A percentile compares a stretch with the other conserved stretches of the same genome.
These are phyloP conservation scores for Aproaerema taeniolella DNA, from an alignment of 2,888 invertebrate genomes.

Conservation along the genomic window DNA sequence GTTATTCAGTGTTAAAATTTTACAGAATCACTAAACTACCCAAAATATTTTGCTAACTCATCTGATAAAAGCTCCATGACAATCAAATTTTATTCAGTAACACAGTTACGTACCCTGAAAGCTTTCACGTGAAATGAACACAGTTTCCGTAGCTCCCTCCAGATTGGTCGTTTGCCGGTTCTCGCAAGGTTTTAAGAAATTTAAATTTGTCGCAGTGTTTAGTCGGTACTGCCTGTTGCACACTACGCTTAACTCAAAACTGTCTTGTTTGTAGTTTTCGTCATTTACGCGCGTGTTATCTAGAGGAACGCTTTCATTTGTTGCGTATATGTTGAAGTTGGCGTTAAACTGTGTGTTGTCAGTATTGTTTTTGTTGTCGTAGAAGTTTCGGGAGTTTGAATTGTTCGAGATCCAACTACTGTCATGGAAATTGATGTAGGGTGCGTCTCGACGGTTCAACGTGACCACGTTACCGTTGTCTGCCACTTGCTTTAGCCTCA, in stretches of 20 bases:
- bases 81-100: conserved; percentile 13
- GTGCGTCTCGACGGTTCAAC: conserved; percentile 33
- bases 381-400: conserved; percentile 27
- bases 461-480: conserved; percentile 56
- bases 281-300: no score
- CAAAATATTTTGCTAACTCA: no score
- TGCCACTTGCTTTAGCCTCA: conserved; percentile 51
- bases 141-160: conserved; percentile 34
- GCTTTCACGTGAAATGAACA: conserved; percentile 27
- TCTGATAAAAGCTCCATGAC: no score
- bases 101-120: conserved; percentile 32
- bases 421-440: conserved; percentile 33
- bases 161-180: conserved; percentile 35
- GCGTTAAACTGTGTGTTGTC: conserved; percentile 35
- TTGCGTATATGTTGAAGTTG: conserved; percentile 36
- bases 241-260: conserved; percentile 35
- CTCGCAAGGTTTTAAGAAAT: conserved; percentile 28
- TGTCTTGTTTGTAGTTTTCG: no score
- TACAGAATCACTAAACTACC: no score
- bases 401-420: conserved; percentile 38
- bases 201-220: conserved; percentile 40
- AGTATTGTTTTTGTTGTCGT: conserved; percentile 28
- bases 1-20: no score
- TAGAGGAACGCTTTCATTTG: conserved; percentile 31
- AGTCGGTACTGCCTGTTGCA: conserved; percentile 60